Evolutionary conservation across 37 sponge, comb jelly and placozoan species (phyloP), one percentile per base, ranked within the genome.

Genomic region (Ephydatia muelleri): DNA sequence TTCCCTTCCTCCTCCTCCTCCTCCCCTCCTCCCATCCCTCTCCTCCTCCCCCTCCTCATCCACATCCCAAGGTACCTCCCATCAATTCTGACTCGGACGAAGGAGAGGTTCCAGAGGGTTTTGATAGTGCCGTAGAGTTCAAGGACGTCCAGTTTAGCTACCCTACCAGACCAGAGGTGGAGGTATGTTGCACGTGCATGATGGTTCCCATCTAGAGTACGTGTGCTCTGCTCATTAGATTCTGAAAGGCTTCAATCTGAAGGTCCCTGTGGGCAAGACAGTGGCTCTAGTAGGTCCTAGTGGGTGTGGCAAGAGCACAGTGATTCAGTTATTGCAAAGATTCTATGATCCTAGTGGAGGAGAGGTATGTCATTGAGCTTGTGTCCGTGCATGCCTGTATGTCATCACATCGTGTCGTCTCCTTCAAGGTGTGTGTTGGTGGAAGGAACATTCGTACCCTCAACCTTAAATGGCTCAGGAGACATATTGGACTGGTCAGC

Each of bases 261-360:
- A 69, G n/a, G 87, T 93, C 13, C 70, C 73, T 2, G 78, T 76
- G 34, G 96, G 96, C 27, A 66, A 93, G 77, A 91, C 92, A 27
- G 77, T 93, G 27, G 96, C 96, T 47, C 89, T 96, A 30, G 96
- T 96, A 25, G 96, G 96, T 16, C 84, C 94, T 34, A 96, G 96
- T 84, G 96, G 96, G 34, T 93, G 96, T 93, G 96, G 96, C 43
- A 96, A 96, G 85, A 93, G 94, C 70, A 96, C 96, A 39, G 77
- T 82, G 66, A 70, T 93, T 38, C 94, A 93, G 70, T 78, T 96
- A 39, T 64, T 96, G 16, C 94, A 96, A 81, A 81, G 96, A 31
- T 96, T 96, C 89, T 96, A 96, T 70, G 95, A 96, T 48, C 48
- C 72, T 6, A 71, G 49, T 49, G 28, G 9, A 35, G 93, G 93